Base-by-base conservation (phyloP, 2,113 vertebrate species). In the Eublepharis macularius region DNA sequence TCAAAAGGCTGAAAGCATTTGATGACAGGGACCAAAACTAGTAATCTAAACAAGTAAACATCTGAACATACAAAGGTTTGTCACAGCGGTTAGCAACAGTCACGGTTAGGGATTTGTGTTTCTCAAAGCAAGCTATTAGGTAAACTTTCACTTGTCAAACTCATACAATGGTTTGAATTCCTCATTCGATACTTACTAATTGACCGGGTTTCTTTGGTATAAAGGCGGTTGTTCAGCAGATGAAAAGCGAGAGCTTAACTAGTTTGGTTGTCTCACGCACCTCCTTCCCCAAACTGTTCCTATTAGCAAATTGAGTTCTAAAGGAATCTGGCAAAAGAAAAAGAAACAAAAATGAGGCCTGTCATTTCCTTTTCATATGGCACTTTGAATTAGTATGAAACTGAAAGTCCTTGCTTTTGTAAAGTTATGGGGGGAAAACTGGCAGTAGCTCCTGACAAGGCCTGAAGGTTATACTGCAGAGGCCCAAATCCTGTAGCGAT, bases 131-230 rank as follows among this genome's bases (percentile, higher is more conserved):
- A 65, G 43, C 49, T 10, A 34, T 21, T 79, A 51, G 13, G 21
- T 17, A 92, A 93, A 92, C 90, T 91, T 88, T 91, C 89, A 83
- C 57, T 8, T 74, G 57, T 78, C 16, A 87, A 84, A 77, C 72
- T 12, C 41, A 43, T 36, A 39, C 16, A 43, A 45, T 66, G 41
- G 21, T 63, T 87, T 86, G 6, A 10, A 82, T 92, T 90, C 13
- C 41, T 91, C 11, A 78, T 7, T 0, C 1, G 6, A 36, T 86
- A 81, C 51, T 66, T n/a, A 76, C 54, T 73, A 83, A 14, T 80
- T 85, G 54, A 70, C 43, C 82, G 91, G 84, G 76, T 68, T 91
- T 65, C 73, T 26, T 41, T 2, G 39, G 14, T 24, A 81, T 21
- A 90, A n/a, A n/a, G 65, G 8, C 90, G 90, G 81, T 1, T 6